Conservation (phyloP, 1,140 invertebrate species). For the Ips typographus region DNA sequence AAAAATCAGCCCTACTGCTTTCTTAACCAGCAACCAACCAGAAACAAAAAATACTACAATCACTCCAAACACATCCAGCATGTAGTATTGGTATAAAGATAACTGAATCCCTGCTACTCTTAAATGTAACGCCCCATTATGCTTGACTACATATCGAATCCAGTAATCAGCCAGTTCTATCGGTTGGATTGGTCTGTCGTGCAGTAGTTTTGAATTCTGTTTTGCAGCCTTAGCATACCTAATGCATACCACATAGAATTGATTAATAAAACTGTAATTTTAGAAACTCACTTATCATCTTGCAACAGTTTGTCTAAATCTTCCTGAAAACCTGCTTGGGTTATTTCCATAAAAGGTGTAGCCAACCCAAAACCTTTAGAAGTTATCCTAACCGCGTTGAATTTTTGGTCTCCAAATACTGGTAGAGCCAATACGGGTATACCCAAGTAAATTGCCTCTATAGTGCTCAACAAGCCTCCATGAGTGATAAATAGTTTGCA, state of each 20-base stretch:
- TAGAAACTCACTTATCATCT: constrained; percentile 41
- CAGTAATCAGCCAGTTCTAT: constrained; percentile 67
- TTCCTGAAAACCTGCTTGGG: constrained; percentile 40
- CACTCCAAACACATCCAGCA: constrained; percentile 47
- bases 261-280: not conserved
- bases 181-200: constrained; percentile 57
- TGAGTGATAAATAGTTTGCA: constrained; percentile 57
- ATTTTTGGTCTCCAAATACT: constrained; percentile 46
- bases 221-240: constrained; percentile 51
- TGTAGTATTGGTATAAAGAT: constrained; percentile 54
- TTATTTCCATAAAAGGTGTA: constrained; percentile 44
- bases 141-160: constrained; percentile 68
- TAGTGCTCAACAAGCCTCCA: constrained; percentile 56
- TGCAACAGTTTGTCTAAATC: constrained; percentile 43
- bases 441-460: constrained; percentile 55
- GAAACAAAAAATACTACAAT: not conserved
- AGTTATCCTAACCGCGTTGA: constrained; percentile 44
- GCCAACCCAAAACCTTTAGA: constrained; percentile 42
- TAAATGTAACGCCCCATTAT: constrained; percentile 66
- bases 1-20: not conserved
- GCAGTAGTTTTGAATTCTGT: constrained; percentile 56
- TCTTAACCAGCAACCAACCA: not conserved
- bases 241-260: not conserved
- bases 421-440: constrained; percentile 56
- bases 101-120: constrained; percentile 61